phyloP scores from a whole-genome alignment of 2,797 vertebrate species.

The Myotis planiceps region DNA sequence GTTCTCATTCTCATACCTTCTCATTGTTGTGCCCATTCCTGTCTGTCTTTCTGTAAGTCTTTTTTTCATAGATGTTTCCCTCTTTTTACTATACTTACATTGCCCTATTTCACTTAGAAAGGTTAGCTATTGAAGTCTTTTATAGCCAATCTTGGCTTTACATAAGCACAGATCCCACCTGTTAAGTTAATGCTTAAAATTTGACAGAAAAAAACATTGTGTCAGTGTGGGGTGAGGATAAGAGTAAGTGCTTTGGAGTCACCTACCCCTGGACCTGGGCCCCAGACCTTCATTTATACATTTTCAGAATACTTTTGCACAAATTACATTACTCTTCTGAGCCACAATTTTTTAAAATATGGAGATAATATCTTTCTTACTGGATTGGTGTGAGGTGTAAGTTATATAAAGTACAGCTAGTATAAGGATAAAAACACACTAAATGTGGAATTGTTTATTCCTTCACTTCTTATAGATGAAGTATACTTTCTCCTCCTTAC shows the following conservation, averaged over 20 bases:
- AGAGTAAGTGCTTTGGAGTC: neutral
- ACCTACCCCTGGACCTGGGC: neutral
- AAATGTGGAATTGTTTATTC: neutral
- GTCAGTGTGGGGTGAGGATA: neutral
- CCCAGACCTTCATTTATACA: neutral
- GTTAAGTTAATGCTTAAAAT: slow-evolving; percentile 44
- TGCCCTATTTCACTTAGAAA: slow-evolving; percentile 45
- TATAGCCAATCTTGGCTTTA: slow-evolving; percentile 20
- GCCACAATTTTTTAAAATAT: slow-evolving; percentile 41
- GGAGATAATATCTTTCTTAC: neutral
- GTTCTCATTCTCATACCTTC: slow-evolving; percentile 40
- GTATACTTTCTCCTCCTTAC: neutral
- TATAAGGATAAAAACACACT: neutral
- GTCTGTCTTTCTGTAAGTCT: neutral
- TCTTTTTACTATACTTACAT: neutral
- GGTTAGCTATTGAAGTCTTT: slow-evolving; percentile 43
- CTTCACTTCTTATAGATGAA: slow-evolving; percentile 1
- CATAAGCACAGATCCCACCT: neutral
- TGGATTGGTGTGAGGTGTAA: neutral
- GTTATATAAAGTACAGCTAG: neutral
- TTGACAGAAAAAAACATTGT: neutral
- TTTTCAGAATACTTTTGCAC: neutral
- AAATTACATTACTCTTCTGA: neutral
- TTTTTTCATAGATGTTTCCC: slow-evolving; percentile 22
- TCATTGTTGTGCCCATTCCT: slow-evolving; percentile 59